A percentile compares a stretch with the other conserved stretches of the same genome.
Evolutionary conservation across 1,140 invertebrate species (phyloP).

Genomic region (Drosophila rufa): DNA sequence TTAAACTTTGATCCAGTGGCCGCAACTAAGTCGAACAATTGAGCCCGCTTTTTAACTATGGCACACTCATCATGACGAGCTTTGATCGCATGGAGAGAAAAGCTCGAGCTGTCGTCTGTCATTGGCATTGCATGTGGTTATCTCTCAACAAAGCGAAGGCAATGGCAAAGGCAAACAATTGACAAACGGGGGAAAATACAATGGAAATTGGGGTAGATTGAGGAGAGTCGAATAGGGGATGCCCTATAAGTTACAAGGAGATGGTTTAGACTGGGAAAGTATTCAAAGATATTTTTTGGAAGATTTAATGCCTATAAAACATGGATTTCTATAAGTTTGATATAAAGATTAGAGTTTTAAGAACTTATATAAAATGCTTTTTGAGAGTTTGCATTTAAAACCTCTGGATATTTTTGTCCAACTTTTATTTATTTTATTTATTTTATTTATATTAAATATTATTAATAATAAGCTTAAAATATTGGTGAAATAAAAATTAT

Average conservation of each 20-base stretch:
- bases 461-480: too few relatives aligned
- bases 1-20: slow-evolving; percentile 22
- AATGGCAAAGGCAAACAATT: slow-evolving; percentile 27
- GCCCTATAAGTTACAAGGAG: background rate
- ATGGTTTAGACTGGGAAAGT: background rate
- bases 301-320: too few relatives aligned
- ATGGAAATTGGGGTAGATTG: background rate
- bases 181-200: slow-evolving; percentile 10
- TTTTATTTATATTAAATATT: too few relatives aligned
- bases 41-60: slow-evolving; percentile 16
- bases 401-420: too few relatives aligned
- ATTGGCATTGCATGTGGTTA: slow-evolving; percentile 46
- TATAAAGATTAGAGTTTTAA: background rate
- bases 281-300: background rate
- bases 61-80: slow-evolving; percentile 40
- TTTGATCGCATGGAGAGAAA: slow-evolving; percentile 28
- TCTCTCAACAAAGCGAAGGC: slow-evolving; percentile 34
- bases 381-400: too few relatives aligned
- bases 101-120: slow-evolving; percentile 19
- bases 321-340: too few relatives aligned
- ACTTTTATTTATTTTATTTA: too few relatives aligned
- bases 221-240: background rate
- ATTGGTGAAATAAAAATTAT: too few relatives aligned
- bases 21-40: slow-evolving; percentile 15
- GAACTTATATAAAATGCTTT: too few relatives aligned